Percentiles rank a stretch among this genome's conserved stretches.
Conservation (phyloP, 2,113 vertebrate species). For the Orycteropus afer region DNA sequence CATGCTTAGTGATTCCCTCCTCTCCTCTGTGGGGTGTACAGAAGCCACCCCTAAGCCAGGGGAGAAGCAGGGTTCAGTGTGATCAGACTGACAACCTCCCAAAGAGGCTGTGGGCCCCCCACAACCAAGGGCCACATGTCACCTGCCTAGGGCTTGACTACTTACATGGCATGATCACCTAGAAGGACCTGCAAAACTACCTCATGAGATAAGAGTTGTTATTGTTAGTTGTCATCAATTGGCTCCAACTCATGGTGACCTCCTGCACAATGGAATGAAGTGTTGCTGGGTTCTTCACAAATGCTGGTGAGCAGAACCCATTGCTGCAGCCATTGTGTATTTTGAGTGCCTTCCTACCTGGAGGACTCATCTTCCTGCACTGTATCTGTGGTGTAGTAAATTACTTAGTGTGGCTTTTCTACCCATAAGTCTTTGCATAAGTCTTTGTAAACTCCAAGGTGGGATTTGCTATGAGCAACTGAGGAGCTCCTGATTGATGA, state of each 20-base stretch:
- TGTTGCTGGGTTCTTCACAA: background rate
- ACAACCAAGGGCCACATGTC: background rate
- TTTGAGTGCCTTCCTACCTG: background rate
- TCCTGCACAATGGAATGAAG: background rate
- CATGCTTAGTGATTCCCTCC: background rate
- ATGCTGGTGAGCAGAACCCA: background rate
- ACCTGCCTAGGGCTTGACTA: fast-evolving
- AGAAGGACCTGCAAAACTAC: background rate
- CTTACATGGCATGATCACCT: background rate
- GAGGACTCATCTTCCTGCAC: background rate
- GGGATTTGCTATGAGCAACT: too few species aligned
- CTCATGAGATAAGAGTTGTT: background rate
- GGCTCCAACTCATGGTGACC: background rate
- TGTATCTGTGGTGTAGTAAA: too few species aligned
- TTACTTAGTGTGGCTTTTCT: too few species aligned
- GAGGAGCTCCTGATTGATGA: too few species aligned
- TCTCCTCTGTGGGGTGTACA: background rate
- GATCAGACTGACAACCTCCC: background rate
- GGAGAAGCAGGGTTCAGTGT: background rate
- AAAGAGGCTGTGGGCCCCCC: background rate
- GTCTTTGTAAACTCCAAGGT: too few species aligned
- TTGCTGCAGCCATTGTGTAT: background rate
- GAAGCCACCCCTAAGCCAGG: background rate
- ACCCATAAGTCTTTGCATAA: too few species aligned
- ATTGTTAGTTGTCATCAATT: background rate